Base-by-base conservation (phyloP, 2,113 vertebrate genomes). In the Syngnathus floridae region DNA sequence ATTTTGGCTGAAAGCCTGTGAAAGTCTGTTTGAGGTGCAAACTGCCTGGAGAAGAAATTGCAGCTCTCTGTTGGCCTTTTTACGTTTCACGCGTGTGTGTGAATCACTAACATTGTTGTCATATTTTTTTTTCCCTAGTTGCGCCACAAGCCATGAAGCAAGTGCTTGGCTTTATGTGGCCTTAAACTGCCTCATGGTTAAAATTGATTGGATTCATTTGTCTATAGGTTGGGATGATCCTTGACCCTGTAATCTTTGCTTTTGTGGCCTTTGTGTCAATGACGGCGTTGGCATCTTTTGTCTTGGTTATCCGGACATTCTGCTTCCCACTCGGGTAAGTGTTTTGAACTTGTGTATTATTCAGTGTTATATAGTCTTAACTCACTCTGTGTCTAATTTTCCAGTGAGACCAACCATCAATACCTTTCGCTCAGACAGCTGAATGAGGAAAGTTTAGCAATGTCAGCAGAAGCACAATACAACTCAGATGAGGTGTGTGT, bases 401-500 rank as follows among this genome's bases (percentile, higher is more conserved):
- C 48, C 89, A 91, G 89, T 3, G 73, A 85, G 70, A 75, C 67
- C 14, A 80, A 83, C 3, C 90, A 89, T 73, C 86, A 87, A 75
- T 92, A 90, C 70, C 88, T 88, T 0, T n/a, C 73, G 66, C 85
- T 90, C 73, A 80, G 69, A 70, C 67, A 49, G 41, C 75, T 79
- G 84, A 48, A 48, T n/a, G n/a, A 54, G 51, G n/a, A 22, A 17
- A 1, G 9, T 54, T 21, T 10, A 26, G 71, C 70, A 69, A 70
- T 68, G 8, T 2, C 48, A 73, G 74, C 45, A 35, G 74, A 31
- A 31, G 26, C 64, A n/a, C 84, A 70, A 64, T 80, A 88, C 52
- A 88, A 90, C 64, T 90, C 88, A 61, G 91, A 91, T 37, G 87
- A 90, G 89, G 89, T 91, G 67, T 68, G 76, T 61, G 60, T 60